Evolutionary conservation across 30 jellyfish, hydroid and myxozoan species (phyloP).

Genomic region (Pelagia noctiluca): DNA sequence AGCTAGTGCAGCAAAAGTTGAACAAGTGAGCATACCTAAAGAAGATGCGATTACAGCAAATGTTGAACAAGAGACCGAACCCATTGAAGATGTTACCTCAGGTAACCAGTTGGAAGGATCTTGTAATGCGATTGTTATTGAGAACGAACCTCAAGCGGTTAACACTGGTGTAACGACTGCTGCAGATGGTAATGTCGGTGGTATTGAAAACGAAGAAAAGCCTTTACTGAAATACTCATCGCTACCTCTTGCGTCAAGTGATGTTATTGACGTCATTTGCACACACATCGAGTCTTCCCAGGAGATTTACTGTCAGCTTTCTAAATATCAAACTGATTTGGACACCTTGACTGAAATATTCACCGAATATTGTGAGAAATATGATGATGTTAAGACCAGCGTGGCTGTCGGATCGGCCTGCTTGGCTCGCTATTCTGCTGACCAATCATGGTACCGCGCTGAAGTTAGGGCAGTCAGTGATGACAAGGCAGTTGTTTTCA

Average conservation of each 20-base stretch:
- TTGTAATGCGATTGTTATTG: too few relatives aligned
- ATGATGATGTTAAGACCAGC: neutral
- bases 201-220: neutral
- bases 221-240: neutral
- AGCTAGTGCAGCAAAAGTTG: too few relatives aligned
- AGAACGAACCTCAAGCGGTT: too few relatives aligned
- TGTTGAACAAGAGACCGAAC: too few relatives aligned
- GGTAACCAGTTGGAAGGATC: too few relatives aligned
- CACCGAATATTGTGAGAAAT: constrained; percentile 26
- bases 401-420: constrained; percentile 40
- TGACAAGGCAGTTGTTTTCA: constrained; percentile 8
- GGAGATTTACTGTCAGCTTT: constrained; percentile 47
- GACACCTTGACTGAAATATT: constrained; percentile 51
- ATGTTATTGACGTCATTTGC: constrained; percentile 32
- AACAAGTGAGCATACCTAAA: too few relatives aligned
- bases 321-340: constrained; percentile 34
- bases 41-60: neutral
- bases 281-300: constrained; percentile 57
- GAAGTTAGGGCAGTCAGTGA: constrained; percentile 6
- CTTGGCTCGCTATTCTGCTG: constrained; percentile 40
- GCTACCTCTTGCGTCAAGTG: neutral
- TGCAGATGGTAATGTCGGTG: too few relatives aligned
- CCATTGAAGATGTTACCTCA: too few relatives aligned
- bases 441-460: constrained; percentile 69
- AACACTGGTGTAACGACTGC: too few relatives aligned